Evolutionary conservation across 1,140 invertebrate species (phyloP).

Genomic region (Drosophila aff.): DNA sequence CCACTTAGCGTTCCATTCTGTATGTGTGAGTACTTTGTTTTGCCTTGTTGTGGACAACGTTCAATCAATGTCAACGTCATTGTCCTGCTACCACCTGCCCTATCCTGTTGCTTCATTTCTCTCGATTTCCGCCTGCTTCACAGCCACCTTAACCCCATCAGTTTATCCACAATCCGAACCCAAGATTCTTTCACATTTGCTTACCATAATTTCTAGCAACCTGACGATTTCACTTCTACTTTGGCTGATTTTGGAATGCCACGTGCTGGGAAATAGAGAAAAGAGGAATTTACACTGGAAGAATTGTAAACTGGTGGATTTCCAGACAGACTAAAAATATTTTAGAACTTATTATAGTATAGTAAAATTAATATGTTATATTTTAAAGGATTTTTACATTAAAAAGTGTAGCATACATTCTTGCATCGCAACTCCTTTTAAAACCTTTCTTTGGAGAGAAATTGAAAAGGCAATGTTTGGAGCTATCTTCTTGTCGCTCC

Average conservation of each 20-base stretch:
- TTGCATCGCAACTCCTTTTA: too few species aligned
- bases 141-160: conserved; percentile 9
- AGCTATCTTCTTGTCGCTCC: background rate
- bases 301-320: background rate
- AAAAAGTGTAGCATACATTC: background rate
- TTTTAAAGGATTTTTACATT: background rate
- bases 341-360: too few species aligned
- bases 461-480: background rate
- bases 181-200: conserved; percentile 54
- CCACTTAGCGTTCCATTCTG: background rate
- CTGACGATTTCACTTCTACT: conserved; percentile 11
- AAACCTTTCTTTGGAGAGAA: background rate
- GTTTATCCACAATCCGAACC: background rate
- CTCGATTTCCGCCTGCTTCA: conserved; percentile 22
- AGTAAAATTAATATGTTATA: background rate
- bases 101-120: conserved; percentile 48
- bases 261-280: background rate
- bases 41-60: conserved; percentile 72
- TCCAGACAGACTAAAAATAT: background rate
- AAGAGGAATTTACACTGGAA: background rate
- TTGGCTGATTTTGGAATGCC: conserved; percentile 9
- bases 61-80: conserved; percentile 76
- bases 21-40: conserved; percentile 33
- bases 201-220: conserved; percentile 64
- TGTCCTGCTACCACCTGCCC: conserved; percentile 56